phyloP scores from a whole-genome alignment of 2,888 invertebrate species.

The Plagiodera versicolora region DNA sequence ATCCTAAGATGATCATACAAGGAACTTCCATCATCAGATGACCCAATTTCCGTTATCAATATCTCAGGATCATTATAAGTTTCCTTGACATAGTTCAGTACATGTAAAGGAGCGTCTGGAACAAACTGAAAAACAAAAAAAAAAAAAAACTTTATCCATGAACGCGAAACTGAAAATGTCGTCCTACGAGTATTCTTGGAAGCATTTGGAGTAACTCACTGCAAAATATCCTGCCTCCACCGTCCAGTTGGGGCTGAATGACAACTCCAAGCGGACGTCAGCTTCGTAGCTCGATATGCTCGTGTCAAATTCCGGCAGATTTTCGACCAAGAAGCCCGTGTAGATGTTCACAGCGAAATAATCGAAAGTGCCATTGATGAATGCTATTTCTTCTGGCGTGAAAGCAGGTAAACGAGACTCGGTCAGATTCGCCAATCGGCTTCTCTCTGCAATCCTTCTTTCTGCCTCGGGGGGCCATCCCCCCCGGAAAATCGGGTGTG shows the following conservation, averaged over 20 bases:
- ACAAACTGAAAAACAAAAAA: background rate
- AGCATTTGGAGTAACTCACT: too few species aligned
- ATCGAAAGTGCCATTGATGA: slow-evolving; percentile 23
- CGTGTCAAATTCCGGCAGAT: slow-evolving; percentile 5
- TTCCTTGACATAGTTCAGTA: slow-evolving; percentile 5
- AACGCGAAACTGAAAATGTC: too few species aligned
- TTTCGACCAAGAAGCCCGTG: slow-evolving; percentile 24
- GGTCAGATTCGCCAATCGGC: background rate
- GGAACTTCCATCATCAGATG: slow-evolving; percentile 4
- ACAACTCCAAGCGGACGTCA: background rate
- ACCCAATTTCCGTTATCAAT: slow-evolving; percentile 13
- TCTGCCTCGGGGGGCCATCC: background rate
- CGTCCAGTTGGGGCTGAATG: background rate
- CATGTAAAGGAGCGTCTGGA: background rate
- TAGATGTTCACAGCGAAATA: slow-evolving; percentile 28
- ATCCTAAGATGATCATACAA: slow-evolving; percentile 10
- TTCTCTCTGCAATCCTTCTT: background rate
- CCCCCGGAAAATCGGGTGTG: background rate
- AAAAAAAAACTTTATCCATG: too few species aligned
- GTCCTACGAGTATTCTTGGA: too few species aligned
- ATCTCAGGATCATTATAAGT: slow-evolving; percentile 7
- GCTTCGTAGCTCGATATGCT: background rate
- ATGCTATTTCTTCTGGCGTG: slow-evolving; percentile 13
- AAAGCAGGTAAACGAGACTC: slow-evolving; percentile 25
- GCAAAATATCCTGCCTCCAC: background rate